Evolutionary conservation across 1,140 invertebrate species (phyloP), one percentile per base, ranked within the genome.

Genomic region (Trichonephila inaurata): DNA sequence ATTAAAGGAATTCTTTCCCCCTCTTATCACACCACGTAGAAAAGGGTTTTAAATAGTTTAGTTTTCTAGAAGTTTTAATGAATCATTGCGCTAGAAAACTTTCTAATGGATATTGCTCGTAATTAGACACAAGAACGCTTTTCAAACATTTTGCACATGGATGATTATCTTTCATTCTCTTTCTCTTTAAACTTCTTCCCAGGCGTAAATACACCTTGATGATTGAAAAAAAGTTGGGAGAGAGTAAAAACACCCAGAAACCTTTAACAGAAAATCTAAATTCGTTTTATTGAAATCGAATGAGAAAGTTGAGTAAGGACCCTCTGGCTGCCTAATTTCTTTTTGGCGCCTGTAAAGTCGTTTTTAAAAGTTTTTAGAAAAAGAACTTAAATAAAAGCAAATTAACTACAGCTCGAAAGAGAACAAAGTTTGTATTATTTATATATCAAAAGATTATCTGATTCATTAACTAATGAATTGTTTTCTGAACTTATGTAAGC

Each of bases 41-140:
- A 51, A 83, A 40, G 28, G 24, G 81, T 60, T 51, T 51, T 51
- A 51, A 51, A 60, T 12, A 21, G 60, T 60, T 64, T 88, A 64
- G 86, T 88, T 88, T 28, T 28, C 86, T 6, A 8, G 14, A 61
- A 21, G 86, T 40, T 64, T 88, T 66, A 88, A 88, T 88, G 86
- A 88, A 88, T 64, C 86, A 21, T 40, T 51, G 81, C 40, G 44
- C 40, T 88, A 60, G 18, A 88, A 28, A 88, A 88, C 86, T 88
- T 88, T 88, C 86, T 64, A 88, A 88, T 88, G 64, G 28, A 88
- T 60, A 88, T 88, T n/a, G 60, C n/a, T 21, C 21, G 86, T 64
- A 88, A 88, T 88, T 88, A 88, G 86, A 58, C 5, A 28, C 19
- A 8, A 51, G 8, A 8, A 51, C 24, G 18, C 12, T 60, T 21